These are phyloP conservation scores for Eleginops maclovinus DNA, from an alignment of 2,113 vertebrate species.

Conservation along the genomic window DNA sequence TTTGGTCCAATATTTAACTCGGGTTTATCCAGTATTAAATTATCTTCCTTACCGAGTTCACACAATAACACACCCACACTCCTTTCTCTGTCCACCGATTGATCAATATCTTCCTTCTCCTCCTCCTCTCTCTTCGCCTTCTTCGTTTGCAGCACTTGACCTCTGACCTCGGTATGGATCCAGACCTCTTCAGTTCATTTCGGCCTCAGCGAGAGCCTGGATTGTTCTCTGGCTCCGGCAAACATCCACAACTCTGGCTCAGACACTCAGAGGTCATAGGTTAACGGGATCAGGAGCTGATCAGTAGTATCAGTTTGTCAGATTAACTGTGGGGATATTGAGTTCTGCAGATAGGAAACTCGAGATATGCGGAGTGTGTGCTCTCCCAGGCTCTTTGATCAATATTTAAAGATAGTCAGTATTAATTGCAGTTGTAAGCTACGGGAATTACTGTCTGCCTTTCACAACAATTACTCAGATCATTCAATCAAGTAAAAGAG, in stretches of 20 bases:
- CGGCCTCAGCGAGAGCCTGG: not conserved
- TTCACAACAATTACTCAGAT: too few species aligned
- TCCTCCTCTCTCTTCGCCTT: not conserved
- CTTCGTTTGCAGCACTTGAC: conserved; percentile 34
- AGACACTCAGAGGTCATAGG: conserved; percentile 16
- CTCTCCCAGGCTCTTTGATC: not conserved
- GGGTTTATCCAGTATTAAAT: too few species aligned
- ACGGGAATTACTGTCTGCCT: too few species aligned
- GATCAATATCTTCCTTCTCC: too few species aligned
- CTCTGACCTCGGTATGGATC: conserved; percentile 41
- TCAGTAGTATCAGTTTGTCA: conserved; percentile 29
- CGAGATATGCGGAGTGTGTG: too few species aligned
- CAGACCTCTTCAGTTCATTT: conserved; percentile 19
- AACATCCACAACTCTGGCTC: not conserved
- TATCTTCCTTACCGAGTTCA: too few species aligned
- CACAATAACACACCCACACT: too few species aligned
- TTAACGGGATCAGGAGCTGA: conserved; percentile 21
- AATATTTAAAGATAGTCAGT: not conserved
- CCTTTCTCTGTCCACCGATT: too few species aligned
- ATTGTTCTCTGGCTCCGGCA: not conserved
- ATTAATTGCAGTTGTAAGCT: too few species aligned
- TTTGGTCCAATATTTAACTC: too few species aligned
- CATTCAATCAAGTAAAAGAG: too few species aligned
- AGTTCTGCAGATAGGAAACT: not conserved
- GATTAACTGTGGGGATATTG: conserved; percentile 15